Evolutionary conservation across 37 sponge, comb jelly and placozoan genomes (phyloP).

Genomic region (Eunapius fragilis): DNA sequence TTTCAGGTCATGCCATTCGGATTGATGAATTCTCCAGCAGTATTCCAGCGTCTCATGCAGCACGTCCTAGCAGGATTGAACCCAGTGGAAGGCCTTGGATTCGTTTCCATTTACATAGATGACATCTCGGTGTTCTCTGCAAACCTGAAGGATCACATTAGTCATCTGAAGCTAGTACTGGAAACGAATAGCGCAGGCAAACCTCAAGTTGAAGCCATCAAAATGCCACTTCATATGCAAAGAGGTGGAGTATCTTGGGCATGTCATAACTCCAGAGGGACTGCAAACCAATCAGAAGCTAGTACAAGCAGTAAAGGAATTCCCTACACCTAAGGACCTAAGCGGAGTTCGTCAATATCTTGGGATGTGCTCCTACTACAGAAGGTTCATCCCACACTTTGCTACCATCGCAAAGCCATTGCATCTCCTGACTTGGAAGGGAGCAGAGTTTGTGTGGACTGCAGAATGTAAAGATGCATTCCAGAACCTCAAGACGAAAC

Average conservation of each 20-base stretch:
- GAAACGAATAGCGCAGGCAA: background rate
- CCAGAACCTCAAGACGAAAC: background rate
- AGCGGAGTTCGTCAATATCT: conserved; percentile 30
- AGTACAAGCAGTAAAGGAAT: conserved; percentile 24
- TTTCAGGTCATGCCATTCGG: too few relatives aligned
- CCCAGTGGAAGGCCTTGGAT: too few relatives aligned
- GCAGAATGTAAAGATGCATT: conserved; percentile 9
- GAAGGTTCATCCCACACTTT: conserved; percentile 24
- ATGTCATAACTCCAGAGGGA: conserved; percentile 31
- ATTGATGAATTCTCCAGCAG: conserved; percentile 3
- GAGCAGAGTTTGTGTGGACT: conserved; percentile 15
- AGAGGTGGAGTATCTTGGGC: conserved; percentile 53
- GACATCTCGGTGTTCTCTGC: conserved; percentile 32
- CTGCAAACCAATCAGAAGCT: conserved; percentile 13
- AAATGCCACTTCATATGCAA: conserved; percentile 32
- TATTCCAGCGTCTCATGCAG: conserved; percentile 31
- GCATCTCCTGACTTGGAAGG: conserved; percentile 19
- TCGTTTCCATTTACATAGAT: too few relatives aligned
- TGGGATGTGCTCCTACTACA: conserved; percentile 40
- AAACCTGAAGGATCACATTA: conserved; percentile 37
- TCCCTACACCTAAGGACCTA: conserved; percentile 6
- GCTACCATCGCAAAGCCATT: conserved; percentile 15
- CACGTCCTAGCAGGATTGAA: too few relatives aligned
- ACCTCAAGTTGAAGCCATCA: conserved; percentile 37
- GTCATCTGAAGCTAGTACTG: conserved; percentile 28